Base-by-base conservation (phyloP, 2,797 vertebrate genomes). In the Avahi laniger region DNA sequence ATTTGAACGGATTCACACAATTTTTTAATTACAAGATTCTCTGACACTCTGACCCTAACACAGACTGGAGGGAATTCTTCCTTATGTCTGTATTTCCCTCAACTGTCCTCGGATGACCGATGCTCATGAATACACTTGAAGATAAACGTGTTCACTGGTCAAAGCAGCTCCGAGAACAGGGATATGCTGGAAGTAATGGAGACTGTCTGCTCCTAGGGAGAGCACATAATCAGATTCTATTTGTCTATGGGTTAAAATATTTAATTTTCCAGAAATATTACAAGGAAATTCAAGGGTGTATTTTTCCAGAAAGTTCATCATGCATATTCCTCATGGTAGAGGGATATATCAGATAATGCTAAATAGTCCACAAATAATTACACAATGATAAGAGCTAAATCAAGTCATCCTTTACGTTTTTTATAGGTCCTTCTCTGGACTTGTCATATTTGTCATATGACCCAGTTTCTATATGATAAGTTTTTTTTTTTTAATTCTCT, bases 71-170 rank as follows among this genome's bases (percentile, higher is more conserved):
- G 6, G 18, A 38, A 4, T 35, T 73, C 20, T 48, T 59, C 43
- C 50, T 43, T 35, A 10, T 22, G 4, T 8, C 33, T 5, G 0
- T 30, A 46, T 59, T 87, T 33, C 26, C 5, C 22, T 41, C 6
- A 12, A 15, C 33, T 30, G 2, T 9, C 14, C 20, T 20, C 1
- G 52, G 52, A 54, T 2, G 9, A 30, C 10, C 4, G 5, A 13
- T n/a, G 1, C 1, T 24, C 10, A 15, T 1, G 18, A 5, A 2
- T 11, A 3, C 2, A n/a, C 11, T 9, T 41, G 13, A 22, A 7
- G 33, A n/a, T 22, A 78, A 61, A 35, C 2, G 24, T 24, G 24
- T 4, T 24, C 28, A 20, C 1, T 7, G n/a, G 20, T 35, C 10
- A 48, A 20, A 41, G n/a, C 20, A 8, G 28, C 7, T 38, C 63